A percentile compares a stretch with the other conserved stretches of the same genome.
Evolutionary conservation across 2,888 invertebrate genomes (phyloP).

Genomic region (Drosophila monieri): DNA sequence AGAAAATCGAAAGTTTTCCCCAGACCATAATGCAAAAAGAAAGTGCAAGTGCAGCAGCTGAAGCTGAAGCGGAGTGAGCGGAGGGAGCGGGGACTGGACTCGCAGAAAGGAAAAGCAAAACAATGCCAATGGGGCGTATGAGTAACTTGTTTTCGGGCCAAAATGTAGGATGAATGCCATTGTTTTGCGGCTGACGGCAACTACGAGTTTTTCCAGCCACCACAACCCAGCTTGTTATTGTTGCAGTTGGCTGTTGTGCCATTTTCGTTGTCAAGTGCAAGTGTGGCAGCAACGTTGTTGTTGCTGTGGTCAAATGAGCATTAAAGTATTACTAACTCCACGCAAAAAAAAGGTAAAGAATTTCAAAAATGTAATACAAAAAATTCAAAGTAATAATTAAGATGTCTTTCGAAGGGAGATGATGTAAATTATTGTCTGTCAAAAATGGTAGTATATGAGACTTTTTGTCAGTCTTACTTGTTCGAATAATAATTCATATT

Average conservation of each 20-base stretch:
- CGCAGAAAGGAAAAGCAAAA: slow-evolving; percentile 72
- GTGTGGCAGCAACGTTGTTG: slow-evolving; percentile 46
- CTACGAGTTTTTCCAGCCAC: slow-evolving; percentile 51
- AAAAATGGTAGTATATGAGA: neutral
- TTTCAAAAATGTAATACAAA: neutral
- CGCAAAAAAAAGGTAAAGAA: slow-evolving; percentile 35
- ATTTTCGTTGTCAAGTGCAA: slow-evolving; percentile 79
- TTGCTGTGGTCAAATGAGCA: slow-evolving; percentile 59
- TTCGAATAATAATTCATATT: neutral
- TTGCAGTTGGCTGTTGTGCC: slow-evolving; percentile 55
- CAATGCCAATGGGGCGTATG: slow-evolving; percentile 76
- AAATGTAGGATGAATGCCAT: slow-evolving; percentile 76
- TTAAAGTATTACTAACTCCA: slow-evolving; percentile 26
- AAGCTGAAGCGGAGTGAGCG: slow-evolving; percentile 43
- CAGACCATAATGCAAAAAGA: slow-evolving; percentile 83
- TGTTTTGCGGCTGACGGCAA: slow-evolving; percentile 64
- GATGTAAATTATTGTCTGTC: neutral
- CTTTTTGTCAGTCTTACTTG: neutral
- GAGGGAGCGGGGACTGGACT: neutral
- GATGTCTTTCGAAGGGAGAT: neutral
- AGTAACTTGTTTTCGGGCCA: slow-evolving; percentile 74
- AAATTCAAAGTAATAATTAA: neutral
- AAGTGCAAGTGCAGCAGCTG: slow-evolving; percentile 83
- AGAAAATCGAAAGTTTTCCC: slow-evolving; percentile 84
- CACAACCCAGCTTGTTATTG: slow-evolving; percentile 15